Conservation (phyloP, 2,888 invertebrate species). For the Glaucopsyche alexis region DNA sequence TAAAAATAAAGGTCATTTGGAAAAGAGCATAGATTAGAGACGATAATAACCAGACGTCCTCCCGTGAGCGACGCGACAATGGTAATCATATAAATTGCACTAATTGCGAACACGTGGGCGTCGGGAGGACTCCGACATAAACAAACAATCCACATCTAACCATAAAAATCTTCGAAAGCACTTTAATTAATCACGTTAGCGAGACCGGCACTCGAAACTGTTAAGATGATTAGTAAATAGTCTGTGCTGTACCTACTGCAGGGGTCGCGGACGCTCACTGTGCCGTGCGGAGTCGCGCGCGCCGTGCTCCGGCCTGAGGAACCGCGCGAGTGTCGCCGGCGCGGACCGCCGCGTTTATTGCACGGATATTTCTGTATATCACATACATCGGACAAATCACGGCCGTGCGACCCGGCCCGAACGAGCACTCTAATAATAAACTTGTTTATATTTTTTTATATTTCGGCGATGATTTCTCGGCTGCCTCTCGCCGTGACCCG, state of each 20-base stretch:
- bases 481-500: background rate
- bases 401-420: slow-evolving; percentile 77
- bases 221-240: slow-evolving; percentile 9
- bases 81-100: slow-evolving; percentile 33
- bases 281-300: slow-evolving; percentile 35
- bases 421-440: slow-evolving; percentile 78
- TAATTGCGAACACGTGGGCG: slow-evolving; percentile 33
- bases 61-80: slow-evolving; percentile 21
- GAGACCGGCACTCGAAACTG: background rate
- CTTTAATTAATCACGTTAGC: slow-evolving; percentile 25
- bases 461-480: slow-evolving; percentile 60
- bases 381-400: slow-evolving; percentile 76
- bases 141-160: slow-evolving; percentile 34
- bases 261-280: slow-evolving; percentile 30
- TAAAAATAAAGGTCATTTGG: slow-evolving; percentile 21
- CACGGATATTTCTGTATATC: slow-evolving; percentile 77
- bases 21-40: slow-evolving; percentile 10
- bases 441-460: slow-evolving; percentile 78
- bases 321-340: slow-evolving; percentile 52
- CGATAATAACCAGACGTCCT: slow-evolving; percentile 24
- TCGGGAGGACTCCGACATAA: slow-evolving; percentile 34
- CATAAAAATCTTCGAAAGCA: slow-evolving; percentile 31
- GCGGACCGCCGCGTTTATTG: slow-evolving; percentile 67
- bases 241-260: slow-evolving; percentile 38
- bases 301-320: slow-evolving; percentile 54